Evolutionary conservation across 1,140 invertebrate genomes (phyloP), one percentile per base, ranked within the genome.

Genomic region (Phymastichus coffea): DNA sequence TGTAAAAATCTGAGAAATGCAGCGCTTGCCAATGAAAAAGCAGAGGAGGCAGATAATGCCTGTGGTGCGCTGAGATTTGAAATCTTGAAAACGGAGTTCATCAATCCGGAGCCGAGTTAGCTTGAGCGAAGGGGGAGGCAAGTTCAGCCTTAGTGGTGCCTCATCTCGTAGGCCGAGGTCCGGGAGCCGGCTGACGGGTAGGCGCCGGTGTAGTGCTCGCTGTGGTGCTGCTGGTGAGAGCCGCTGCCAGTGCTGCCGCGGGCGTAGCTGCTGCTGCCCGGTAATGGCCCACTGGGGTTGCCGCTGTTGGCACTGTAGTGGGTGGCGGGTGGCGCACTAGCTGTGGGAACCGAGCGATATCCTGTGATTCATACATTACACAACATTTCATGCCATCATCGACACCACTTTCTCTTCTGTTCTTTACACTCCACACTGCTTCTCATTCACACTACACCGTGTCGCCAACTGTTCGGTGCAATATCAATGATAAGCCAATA

Each of bases 151-250:
- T 84, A 84, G 70, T 81, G 77, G 65, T 80, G 77, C 59, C 80
- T 78, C 80, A 82, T 80, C 73, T 82, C 77, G 77, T 81, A 80
- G 69, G 78, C 73, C 78, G 81, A 66, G 73, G 77, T 76, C 75
- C 73, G 79, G 74, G 72, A 79, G 70, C 70, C 82, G 80, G 72
- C 68, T 63, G 84, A 82, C 70, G 81, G 74, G 73, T 86, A 87
- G 64, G 86, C 85, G 65, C 85, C 85, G 63, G 86, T 85, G 72
- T 87, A 87, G 57, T 82, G 68, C 66, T 85, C 84, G 62, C 83
- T 82, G 69, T 85, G 83, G 66, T 83, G 84, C 70, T 80, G 76
- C 68, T 85, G 83, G 66, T 83, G 84, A 70, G 80, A 75, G 71
- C 73, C 79, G 76, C 76, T 76, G 83, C 79, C 70, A 83, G 76